Evolutionary conservation across 2,888 invertebrate species (phyloP).

Genomic region (Tiliacea aurago): DNA sequence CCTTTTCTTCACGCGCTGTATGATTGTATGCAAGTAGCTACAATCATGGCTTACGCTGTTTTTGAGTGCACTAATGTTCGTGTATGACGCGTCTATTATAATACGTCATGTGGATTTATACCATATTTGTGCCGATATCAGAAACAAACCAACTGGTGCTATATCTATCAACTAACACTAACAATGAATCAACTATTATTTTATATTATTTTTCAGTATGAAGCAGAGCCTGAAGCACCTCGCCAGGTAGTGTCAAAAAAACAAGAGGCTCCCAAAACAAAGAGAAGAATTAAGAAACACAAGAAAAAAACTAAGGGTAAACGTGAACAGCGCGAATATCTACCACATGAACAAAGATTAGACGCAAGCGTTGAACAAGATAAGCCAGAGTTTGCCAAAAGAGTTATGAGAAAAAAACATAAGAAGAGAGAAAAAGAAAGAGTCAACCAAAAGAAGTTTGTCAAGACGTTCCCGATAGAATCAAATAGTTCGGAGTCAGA

Average conservation of each 20-base stretch:
- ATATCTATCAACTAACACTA: neutral
- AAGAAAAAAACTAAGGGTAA: slow-evolving; percentile 26
- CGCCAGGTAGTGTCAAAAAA: neutral
- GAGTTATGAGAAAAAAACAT: slow-evolving; percentile 27
- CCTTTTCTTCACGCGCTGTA: too few relatives aligned
- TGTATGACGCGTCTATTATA: too few relatives aligned
- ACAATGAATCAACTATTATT: neutral
- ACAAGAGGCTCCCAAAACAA: slow-evolving; percentile 12
- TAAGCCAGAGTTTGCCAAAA: slow-evolving; percentile 16
- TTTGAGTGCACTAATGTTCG: too few relatives aligned
- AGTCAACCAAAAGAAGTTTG: slow-evolving; percentile 34
- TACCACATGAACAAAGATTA: slow-evolving; percentile 7
- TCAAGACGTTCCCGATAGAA: slow-evolving; percentile 35
- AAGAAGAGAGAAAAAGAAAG: slow-evolving; percentile 37
- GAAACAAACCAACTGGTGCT: neutral
- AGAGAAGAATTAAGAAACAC: slow-evolving; percentile 22
- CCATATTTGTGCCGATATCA: neutral
- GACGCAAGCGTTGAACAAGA: slow-evolving; percentile 12
- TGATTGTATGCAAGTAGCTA: too few relatives aligned
- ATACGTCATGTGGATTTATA: too few relatives aligned
- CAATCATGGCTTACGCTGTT: too few relatives aligned
- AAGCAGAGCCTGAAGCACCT: neutral
- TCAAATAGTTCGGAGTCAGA: slow-evolving; percentile 45
- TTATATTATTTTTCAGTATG: slow-evolving; percentile 22
- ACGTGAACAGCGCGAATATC: neutral